Evolutionary conservation across 2,888 invertebrate genomes (phyloP).

Genomic region (Imbricaverruca yamaguchii): DNA sequence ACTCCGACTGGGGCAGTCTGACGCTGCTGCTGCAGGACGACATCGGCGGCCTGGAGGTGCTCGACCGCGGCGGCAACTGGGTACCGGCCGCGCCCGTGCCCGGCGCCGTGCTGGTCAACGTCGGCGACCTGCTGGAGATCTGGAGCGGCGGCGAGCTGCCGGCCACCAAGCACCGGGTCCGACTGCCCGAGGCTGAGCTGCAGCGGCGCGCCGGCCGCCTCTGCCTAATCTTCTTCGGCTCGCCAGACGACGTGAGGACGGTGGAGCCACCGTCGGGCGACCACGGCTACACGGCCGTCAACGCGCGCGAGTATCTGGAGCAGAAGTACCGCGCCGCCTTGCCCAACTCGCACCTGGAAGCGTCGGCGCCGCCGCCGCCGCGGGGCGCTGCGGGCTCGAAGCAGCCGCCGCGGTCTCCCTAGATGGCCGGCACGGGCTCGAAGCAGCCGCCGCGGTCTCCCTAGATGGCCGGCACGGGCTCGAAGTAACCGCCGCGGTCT

Average conservation of each 20-base stretch:
- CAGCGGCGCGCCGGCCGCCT: constrained; percentile 58
- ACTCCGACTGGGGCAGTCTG: constrained; percentile 58
- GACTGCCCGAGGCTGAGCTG: constrained; percentile 58
- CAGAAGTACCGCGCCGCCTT: neutral
- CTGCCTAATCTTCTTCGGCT: constrained; percentile 68
- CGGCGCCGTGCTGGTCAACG: constrained; percentile 56
- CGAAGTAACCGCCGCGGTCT: no score
- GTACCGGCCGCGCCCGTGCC: constrained; percentile 48
- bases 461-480: no score
- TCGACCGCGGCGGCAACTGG: constrained; percentile 59
- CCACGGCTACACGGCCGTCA: constrained; percentile 22
- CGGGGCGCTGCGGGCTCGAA: no score
- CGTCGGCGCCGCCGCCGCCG: no score
- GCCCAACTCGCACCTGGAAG: neutral
- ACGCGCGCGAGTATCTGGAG: constrained; percentile 25
- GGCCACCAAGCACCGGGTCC: constrained; percentile 62
- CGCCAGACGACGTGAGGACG: constrained; percentile 55
- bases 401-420: no score
- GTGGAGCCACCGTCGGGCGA: constrained; percentile 45
- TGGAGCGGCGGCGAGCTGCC: constrained; percentile 64
- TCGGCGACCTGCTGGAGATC: constrained; percentile 62
- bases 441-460: no score
- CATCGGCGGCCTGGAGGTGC: constrained; percentile 66
- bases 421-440: no score
- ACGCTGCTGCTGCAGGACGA: constrained; percentile 63